phyloP scores from a whole-genome alignment of 2,113 vertebrate species.

The Trachemys scripta region DNA sequence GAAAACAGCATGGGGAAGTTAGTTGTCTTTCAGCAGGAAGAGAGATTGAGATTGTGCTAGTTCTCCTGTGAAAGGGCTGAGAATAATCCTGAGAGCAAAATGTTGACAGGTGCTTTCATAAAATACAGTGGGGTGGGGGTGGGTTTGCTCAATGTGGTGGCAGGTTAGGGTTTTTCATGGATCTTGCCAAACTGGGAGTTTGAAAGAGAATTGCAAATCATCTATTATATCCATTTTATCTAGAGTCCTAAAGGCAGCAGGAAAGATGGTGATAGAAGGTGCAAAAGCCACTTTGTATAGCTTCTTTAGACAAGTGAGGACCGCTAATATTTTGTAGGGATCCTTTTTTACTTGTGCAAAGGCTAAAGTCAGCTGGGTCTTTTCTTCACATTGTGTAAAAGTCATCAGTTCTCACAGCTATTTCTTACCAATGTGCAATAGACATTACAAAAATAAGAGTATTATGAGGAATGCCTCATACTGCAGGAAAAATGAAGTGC shows the following conservation, averaged over 20 bases:
- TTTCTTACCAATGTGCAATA: slow-evolving; percentile 26
- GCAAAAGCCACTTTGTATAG: background rate
- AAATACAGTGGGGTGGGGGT: background rate
- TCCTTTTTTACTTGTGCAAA: background rate
- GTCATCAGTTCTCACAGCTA: background rate
- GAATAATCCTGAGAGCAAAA: background rate
- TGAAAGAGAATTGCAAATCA: slow-evolving; percentile 2
- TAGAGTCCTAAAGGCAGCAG: background rate
- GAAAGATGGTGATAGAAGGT: background rate
- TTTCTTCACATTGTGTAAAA: background rate
- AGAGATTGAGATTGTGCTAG: background rate
- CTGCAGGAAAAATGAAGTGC: background rate
- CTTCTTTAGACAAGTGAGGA: background rate
- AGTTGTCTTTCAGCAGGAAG: background rate
- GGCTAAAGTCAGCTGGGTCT: background rate
- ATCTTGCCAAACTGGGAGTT: background rate
- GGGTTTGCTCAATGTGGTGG: fast-evolving
- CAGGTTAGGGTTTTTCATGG: background rate
- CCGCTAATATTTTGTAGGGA: background rate
- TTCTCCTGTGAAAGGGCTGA: background rate
- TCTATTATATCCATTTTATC: background rate
- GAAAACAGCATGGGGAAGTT: background rate
- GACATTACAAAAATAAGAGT: background rate
- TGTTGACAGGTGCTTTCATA: background rate
- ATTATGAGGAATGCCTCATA: background rate